A percentile compares a stretch with the other conserved stretches of the same genome.
Evolutionary conservation across 2,113 vertebrate genomes (phyloP).

Genomic region (Odontophorus gujanensis): DNA sequence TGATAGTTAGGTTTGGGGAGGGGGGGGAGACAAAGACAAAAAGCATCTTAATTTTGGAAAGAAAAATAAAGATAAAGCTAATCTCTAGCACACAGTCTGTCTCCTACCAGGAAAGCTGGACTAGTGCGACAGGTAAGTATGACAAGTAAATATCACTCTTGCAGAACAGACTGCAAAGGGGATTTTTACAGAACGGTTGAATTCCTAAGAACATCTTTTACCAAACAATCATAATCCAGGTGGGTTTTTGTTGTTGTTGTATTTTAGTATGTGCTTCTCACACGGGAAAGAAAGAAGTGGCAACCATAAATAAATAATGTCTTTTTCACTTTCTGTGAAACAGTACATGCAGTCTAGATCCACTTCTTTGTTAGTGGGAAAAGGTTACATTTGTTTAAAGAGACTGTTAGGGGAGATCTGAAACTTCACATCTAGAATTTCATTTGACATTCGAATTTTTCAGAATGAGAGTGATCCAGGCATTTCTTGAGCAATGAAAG

Average conservation of each 20-base stretch:
- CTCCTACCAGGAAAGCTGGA: background rate
- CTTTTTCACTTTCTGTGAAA: slow-evolving; percentile 37
- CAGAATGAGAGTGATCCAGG: slow-evolving; percentile 31
- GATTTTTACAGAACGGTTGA: background rate
- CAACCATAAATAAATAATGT: slow-evolving; percentile 39
- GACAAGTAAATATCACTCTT: background rate
- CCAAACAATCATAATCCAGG: background rate
- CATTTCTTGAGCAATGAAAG: slow-evolving; percentile 53
- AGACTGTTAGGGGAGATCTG: slow-evolving; percentile 27
- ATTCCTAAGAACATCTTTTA: slow-evolving; percentile 38
- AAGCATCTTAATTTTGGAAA: background rate
- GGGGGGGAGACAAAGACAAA: background rate
- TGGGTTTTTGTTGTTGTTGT: background rate
- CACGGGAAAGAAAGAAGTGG: slow-evolving; percentile 10
- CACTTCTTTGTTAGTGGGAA: slow-evolving; percentile 37
- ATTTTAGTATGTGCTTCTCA: slow-evolving; percentile 18
- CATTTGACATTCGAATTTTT: slow-evolving; percentile 39
- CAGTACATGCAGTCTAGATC: slow-evolving; percentile 41
- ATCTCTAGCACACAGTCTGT: background rate
- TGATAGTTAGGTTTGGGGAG: background rate
- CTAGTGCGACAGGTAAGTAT: background rate
- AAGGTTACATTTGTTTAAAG: slow-evolving; percentile 57
- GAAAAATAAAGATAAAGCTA: background rate
- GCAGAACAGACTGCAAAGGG: background rate
- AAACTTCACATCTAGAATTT: slow-evolving; percentile 21